Conservation (phyloP, 2,797 vertebrate species). For the Darevskia mixta region DNA sequence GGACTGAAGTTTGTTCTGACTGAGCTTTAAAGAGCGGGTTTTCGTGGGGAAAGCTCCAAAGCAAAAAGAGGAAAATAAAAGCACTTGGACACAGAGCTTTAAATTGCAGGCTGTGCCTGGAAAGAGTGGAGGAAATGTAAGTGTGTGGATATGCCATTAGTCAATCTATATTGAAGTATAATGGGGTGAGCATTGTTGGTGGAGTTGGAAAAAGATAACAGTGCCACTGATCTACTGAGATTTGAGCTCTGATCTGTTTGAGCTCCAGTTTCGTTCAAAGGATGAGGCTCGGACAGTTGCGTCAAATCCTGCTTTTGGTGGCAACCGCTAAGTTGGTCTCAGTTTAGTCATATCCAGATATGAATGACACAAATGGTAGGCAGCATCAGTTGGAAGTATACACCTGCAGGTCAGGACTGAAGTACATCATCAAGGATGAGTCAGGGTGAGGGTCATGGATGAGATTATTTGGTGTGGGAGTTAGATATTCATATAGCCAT, state of each 20-base stretch:
- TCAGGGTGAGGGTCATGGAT: neutral
- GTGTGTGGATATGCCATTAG: neutral
- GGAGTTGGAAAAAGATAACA: neutral
- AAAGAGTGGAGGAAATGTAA: no score
- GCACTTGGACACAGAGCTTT: no score
- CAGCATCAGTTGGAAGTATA: neutral
- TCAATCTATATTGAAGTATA: constrained; percentile 11
- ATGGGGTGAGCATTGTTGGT: neutral
- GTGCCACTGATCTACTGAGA: neutral
- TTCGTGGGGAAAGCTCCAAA: no score
- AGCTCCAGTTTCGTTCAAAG: neutral
- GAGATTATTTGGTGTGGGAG: rapidly evolving
- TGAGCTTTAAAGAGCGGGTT: no score
- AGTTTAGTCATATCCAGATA: neutral
- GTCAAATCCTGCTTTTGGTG: neutral
- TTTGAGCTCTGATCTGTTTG: neutral
- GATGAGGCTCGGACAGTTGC: neutral
- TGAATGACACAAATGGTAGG: neutral
- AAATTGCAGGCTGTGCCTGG: no score
- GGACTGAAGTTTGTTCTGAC: no score
- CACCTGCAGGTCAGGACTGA: neutral
- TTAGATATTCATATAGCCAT: neutral
- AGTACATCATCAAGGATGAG: neutral
- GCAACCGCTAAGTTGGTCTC: neutral
- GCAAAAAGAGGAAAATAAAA: no score